Percentiles rank a stretch among this genome's conserved stretches.
Evolutionary conservation across 2,888 invertebrate genomes (phyloP).

Genomic region (Phaonia tiefii): DNA sequence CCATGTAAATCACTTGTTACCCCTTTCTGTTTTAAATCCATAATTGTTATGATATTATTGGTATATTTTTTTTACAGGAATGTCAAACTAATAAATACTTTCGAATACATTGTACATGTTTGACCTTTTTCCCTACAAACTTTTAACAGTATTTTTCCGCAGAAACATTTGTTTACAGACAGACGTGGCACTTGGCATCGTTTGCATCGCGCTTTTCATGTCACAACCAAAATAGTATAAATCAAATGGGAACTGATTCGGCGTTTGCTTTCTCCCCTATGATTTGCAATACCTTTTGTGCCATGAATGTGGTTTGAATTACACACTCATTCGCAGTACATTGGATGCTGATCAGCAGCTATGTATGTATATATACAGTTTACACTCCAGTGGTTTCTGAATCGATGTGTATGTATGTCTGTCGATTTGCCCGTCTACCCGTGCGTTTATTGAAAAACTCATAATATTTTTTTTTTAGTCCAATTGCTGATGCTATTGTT

Average conservation of each 20-base stretch:
- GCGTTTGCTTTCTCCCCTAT: not conserved
- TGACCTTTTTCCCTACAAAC: no score
- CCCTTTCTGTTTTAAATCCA: no score
- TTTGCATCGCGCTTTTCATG: not conserved
- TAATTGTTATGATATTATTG: no score
- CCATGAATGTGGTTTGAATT: not conserved
- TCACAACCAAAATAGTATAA: not conserved
- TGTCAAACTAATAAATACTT: no score
- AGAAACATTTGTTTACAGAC: no score
- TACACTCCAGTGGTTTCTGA: slow-evolving; percentile 18
- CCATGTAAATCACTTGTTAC: no score
- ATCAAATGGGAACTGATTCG: not conserved
- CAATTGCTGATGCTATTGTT: slow-evolving; percentile 19
- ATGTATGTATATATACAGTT: no score
- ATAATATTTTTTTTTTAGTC: slow-evolving; percentile 17
- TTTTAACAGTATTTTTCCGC: no score
- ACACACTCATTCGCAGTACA: not conserved
- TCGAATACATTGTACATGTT: no score
- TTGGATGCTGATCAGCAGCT: not conserved
- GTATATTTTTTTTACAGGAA: no score
- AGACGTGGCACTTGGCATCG: not conserved
- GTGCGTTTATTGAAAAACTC: slow-evolving; percentile 18
- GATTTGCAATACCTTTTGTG: not conserved
- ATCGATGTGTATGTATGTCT: not conserved
- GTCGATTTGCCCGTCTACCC: not conserved